Conservation (phyloP, 2,797 vertebrate species). For the Pelobates cultripes region DNA sequence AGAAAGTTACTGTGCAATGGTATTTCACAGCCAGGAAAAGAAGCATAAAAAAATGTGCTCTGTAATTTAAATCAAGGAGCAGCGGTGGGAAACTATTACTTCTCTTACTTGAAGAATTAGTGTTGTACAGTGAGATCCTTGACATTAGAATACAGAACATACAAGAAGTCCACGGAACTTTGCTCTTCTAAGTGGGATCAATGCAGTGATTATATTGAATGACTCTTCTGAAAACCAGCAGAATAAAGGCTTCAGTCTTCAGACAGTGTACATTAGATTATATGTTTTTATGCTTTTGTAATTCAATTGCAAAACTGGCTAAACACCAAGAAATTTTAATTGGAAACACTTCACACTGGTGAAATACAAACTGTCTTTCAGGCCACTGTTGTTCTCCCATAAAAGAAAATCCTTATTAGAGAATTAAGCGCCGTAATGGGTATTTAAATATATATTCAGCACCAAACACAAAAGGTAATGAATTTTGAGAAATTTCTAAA, state of each 20-base stretch:
- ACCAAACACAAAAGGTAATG: too few relatives aligned
- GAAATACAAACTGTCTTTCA: constrained; percentile 70
- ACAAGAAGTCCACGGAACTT: constrained; percentile 76
- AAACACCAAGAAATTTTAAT: constrained; percentile 81
- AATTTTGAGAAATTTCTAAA: too few relatives aligned
- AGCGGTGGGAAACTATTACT: constrained; percentile 82
- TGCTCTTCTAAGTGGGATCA: constrained; percentile 80
- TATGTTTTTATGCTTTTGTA: constrained; percentile 76
- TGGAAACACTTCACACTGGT: constrained; percentile 76
- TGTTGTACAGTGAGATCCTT: constrained; percentile 73
- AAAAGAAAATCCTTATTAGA: not conserved
- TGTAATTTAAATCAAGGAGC: constrained; percentile 87
- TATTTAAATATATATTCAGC: too few relatives aligned
- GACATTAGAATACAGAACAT: constrained; percentile 67
- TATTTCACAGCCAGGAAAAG: constrained; percentile 84
- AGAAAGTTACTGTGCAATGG: constrained; percentile 83
- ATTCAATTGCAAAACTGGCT: constrained; percentile 73
- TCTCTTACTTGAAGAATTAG: constrained; percentile 83
- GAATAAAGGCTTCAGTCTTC: constrained; percentile 75
- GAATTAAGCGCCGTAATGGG: too few relatives aligned
- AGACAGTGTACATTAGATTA: constrained; percentile 74
- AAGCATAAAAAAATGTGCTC: constrained; percentile 81
- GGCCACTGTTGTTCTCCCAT: constrained; percentile 64
- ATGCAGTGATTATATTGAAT: constrained; percentile 79
- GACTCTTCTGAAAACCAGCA: constrained; percentile 73